Base-by-base conservation (phyloP, 2,113 vertebrate genomes). In the Ophthalmolycus amberensis region DNA sequence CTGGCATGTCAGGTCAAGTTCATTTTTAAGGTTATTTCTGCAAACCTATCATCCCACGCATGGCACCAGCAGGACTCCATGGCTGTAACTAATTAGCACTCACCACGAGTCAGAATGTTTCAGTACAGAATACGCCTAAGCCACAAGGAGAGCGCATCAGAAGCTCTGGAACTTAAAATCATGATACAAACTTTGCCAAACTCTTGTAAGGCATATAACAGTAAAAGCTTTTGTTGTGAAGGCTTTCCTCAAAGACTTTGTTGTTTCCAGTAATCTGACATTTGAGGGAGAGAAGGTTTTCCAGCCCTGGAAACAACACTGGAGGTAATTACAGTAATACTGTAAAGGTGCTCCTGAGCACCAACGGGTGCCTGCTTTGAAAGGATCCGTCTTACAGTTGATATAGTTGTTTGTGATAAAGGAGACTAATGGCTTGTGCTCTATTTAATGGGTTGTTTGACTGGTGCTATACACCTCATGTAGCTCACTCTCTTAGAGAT, bases 371-470 rank as follows among this genome's bases (percentile, higher is more conserved):
- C 38, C n/a, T 20, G 52, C 9, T 44, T 62, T 64, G 15, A 34
- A 38, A 42, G 63, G 68, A 65, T 75, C 66, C 34, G 42, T 64
- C 60, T 50, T 38, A 15, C 25, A 25, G 25, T 22, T 76, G 71
- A 54, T 52, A 44, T 72, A 25, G n/a, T 27, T 74, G 68, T 77
- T 69, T 87, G 72, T 65, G 56, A 79, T 32, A 46, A 67, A 69
- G 27, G 58, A 50, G 48, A 40, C 75, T 83, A 82, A 80, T 90
- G 66, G 86, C 34, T 64, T 40, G 71, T 58, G 27, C 52, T 77
- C 25, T 76, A 5, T 42, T 59, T 78, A 87, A 84, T 71, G 38
- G 60, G 25, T 62, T 66, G 74, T 82, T 65, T 83, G 74, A 77
- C 16, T 69, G 73, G 60, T 16, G 70, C 56, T 16, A 42, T 12